phyloP scores from a whole-genome alignment of 1,140 invertebrate genomes.

The honey bee (Apis mellifera) region DNA sequence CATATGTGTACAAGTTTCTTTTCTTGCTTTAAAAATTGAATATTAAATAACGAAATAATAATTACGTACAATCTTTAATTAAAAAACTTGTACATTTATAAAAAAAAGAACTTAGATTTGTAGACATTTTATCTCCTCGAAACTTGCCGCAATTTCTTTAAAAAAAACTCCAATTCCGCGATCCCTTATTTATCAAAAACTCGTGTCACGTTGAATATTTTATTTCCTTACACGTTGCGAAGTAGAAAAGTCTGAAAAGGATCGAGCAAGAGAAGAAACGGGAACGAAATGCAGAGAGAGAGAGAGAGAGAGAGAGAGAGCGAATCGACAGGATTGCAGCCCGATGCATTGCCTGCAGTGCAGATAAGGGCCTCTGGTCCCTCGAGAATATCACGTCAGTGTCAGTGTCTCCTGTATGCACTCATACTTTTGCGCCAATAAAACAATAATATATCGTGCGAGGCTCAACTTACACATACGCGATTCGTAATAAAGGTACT shows the following conservation, averaged over 20 bases:
- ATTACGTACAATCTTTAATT: too few relatives aligned
- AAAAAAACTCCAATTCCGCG: background rate
- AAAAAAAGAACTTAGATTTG: too few relatives aligned
- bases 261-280: background rate
- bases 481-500: background rate
- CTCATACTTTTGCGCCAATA: constrained; percentile 6
- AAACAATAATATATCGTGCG: constrained; percentile 20
- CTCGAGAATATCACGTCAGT: constrained; percentile 16
- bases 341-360: constrained; percentile 53
- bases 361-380: constrained; percentile 57
- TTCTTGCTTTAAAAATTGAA: too few relatives aligned
- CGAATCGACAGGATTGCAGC: constrained; percentile 46
- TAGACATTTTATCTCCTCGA: too few relatives aligned
- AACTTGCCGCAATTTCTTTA: background rate
- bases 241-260: background rate
- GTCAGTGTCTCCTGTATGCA: constrained; percentile 13
- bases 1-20: too few relatives aligned
- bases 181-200: background rate
- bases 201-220: background rate
- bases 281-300: background rate
- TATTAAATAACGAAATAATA: too few relatives aligned
- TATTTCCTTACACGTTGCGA: background rate
- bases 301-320: background rate
- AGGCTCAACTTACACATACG: background rate
- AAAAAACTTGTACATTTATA: too few relatives aligned